A percentile compares a stretch with the other conserved stretches of the same genome.
phyloP scores from a whole-genome alignment of 2,888 invertebrate species.

The Phyllotreta striolata region DNA sequence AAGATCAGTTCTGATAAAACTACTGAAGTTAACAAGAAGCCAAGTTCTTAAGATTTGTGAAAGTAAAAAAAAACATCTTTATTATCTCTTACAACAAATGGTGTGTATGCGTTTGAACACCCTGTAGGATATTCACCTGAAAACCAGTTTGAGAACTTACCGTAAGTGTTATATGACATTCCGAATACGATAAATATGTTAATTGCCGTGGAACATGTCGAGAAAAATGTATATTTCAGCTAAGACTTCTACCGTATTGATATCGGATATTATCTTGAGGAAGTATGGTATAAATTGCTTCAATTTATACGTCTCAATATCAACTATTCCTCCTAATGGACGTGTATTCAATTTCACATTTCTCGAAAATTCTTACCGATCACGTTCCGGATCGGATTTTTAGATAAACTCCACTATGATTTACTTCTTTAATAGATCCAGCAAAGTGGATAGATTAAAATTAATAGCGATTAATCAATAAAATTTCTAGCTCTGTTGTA shows the following conservation, averaged over 20 bases:
- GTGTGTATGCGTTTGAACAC: neutral
- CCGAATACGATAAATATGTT: slow-evolving; percentile 25
- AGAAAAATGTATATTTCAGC: slow-evolving; percentile 25
- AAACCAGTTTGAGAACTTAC: slow-evolving; percentile 17
- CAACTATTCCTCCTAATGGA: slow-evolving; percentile 16
- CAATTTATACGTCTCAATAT: slow-evolving; percentile 19
- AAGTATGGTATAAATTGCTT: slow-evolving; percentile 21
- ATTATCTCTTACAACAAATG: neutral
- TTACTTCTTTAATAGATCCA: too few relatives aligned
- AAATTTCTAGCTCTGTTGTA: too few relatives aligned
- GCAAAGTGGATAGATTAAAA: too few relatives aligned
- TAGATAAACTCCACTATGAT: too few relatives aligned
- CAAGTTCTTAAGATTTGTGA: too few relatives aligned
- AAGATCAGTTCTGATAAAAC: too few relatives aligned
- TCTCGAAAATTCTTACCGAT: neutral
- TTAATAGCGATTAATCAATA: too few relatives aligned
- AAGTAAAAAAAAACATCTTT: too few relatives aligned
- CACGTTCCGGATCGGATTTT: too few relatives aligned
- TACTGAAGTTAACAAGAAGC: too few relatives aligned
- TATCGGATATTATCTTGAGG: slow-evolving; percentile 25
- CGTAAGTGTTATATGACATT: slow-evolving; percentile 21
- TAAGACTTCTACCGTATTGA: slow-evolving; percentile 20
- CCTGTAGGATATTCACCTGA: slow-evolving; percentile 16
- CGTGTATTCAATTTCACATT: slow-evolving; percentile 3
- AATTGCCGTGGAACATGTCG: slow-evolving; percentile 20